phyloP scores from a whole-genome alignment of 2,797 vertebrate species.

The Picus viridis region DNA sequence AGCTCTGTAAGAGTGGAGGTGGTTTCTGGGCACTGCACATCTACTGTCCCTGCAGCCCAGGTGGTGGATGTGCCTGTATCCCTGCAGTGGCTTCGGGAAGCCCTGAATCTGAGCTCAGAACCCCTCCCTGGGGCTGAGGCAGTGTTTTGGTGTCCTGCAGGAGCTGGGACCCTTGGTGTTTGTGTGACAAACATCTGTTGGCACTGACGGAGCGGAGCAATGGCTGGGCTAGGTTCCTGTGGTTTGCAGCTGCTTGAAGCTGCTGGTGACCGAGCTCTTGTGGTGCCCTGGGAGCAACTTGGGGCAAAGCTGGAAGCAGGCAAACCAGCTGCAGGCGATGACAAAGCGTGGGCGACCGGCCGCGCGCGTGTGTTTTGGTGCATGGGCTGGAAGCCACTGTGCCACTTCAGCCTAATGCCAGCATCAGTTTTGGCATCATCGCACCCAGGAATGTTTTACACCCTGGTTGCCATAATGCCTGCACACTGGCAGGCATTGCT shows the following conservation, averaged over 20 bases:
- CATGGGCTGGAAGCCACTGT: not conserved
- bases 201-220: not conserved
- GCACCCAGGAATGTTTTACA: slow-evolving; percentile 2
- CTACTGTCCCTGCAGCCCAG: not conserved
- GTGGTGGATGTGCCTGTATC: not conserved
- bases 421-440: not conserved
- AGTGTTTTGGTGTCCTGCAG: not conserved
- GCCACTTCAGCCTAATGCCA: slow-evolving; percentile 46
- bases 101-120: not conserved
- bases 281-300: not conserved
- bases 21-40: not conserved
- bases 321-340: not conserved
- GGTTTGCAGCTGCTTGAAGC: not conserved
- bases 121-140: not conserved
- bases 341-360: not conserved
- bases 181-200: accelerated
- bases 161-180: not conserved
- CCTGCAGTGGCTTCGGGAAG: not conserved
- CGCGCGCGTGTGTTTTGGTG: not conserved
- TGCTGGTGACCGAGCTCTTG: not conserved
- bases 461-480: not conserved
- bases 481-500: not conserved
- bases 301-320: not conserved
- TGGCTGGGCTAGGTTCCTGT: not conserved
- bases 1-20: accelerated